Percentiles rank a stretch among this genome's conserved stretches.
Conservation (phyloP, 2,113 vertebrate genomes). For the Seriola rivoliana region DNA sequence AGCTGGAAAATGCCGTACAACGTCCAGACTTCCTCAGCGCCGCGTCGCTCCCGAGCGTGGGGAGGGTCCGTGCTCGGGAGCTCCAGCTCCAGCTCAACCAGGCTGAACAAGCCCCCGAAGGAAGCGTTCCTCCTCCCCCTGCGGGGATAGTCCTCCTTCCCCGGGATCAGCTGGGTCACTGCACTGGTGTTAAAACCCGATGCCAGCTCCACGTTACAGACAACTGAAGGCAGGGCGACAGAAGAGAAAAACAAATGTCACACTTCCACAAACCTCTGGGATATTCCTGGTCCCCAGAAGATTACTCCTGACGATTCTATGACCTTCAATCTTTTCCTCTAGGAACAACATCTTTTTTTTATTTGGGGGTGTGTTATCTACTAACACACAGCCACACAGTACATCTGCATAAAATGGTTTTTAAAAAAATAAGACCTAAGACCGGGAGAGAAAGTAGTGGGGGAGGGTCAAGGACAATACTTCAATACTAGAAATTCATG, state of each 20-base stretch:
- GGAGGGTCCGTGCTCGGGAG: accelerated
- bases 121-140: background rate
- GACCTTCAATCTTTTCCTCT: background rate
- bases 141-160: background rate
- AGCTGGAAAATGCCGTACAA: slow-evolving; percentile 80
- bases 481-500: too few species aligned
- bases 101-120: too few species aligned
- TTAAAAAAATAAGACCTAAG: too few species aligned
- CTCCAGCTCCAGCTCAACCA: too few species aligned
- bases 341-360: too few species aligned
- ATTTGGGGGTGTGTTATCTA: too few species aligned
- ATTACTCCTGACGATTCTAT: background rate
- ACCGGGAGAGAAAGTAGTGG: too few species aligned
- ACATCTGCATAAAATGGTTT: too few species aligned
- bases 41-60: too few species aligned
- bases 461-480: too few species aligned
- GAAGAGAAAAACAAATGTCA: background rate
- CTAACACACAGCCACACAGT: too few species aligned
- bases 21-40: background rate
- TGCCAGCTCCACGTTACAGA: slow-evolving; percentile 32
- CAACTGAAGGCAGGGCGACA: slow-evolving; percentile 18
- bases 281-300: background rate
- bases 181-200: slow-evolving; percentile 49
- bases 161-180: background rate
- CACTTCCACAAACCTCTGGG: too few species aligned